These are phyloP conservation scores for Mylabris sibirica DNA, from an alignment of 2,888 invertebrate genomes.

Conservation along the genomic window DNA sequence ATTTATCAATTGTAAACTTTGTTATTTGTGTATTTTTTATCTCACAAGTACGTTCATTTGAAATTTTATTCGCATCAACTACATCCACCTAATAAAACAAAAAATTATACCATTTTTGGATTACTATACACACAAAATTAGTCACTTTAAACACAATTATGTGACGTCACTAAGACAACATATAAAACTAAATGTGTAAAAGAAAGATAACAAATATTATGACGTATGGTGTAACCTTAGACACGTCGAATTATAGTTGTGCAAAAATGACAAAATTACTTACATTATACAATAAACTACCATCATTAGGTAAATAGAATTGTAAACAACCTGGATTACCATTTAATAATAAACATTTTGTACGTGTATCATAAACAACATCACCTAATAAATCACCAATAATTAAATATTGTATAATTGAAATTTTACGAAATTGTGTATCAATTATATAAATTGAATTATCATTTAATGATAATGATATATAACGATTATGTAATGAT, in stretches of 20 bases:
- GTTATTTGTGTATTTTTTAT: constrained; percentile 73
- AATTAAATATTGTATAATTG: constrained; percentile 74
- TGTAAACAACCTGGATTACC: constrained; percentile 78
- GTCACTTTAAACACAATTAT: no score
- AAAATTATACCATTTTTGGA: constrained; percentile 15
- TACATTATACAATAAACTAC: constrained; percentile 75
- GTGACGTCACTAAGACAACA: no score
- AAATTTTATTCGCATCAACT: constrained; percentile 73
- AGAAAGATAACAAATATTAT: no score
- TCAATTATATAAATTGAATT: constrained; percentile 71
- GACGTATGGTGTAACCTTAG: no score
- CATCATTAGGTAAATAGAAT: constrained; percentile 72
- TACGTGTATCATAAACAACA: constrained; percentile 69
- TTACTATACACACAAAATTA: no score
- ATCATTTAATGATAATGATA: constrained; percentile 74
- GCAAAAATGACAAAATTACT: constrained; percentile 49
- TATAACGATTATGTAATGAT: constrained; percentile 69
- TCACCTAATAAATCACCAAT: constrained; percentile 68
- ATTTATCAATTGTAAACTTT: constrained; percentile 70
- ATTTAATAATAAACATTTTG: constrained; percentile 73
- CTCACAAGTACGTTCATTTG: constrained; percentile 67
- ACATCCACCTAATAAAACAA: constrained; percentile 70
- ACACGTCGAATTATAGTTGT: not conserved
- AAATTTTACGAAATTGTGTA: constrained; percentile 63
- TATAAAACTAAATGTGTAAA: no score